These are phyloP conservation scores for Clanis bilineata DNA, from an alignment of 2,888 invertebrate genomes.

Conservation along the genomic window DNA sequence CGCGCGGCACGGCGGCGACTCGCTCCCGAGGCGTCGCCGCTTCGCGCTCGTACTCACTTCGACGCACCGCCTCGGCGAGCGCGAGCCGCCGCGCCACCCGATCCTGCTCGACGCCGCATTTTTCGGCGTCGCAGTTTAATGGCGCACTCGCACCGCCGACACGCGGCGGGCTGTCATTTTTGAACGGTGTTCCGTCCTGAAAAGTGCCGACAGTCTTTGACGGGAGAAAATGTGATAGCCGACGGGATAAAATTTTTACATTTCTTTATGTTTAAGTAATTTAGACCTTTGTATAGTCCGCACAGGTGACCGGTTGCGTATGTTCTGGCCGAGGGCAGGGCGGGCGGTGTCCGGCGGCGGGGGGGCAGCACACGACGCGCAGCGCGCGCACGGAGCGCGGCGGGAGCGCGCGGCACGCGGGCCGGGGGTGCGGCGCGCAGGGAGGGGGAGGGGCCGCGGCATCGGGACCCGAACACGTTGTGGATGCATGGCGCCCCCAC, in stretches of 20 bases:
- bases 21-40: slow-evolving; percentile 19
- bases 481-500: background rate
- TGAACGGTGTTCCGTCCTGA: background rate
- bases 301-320: slow-evolving; percentile 25
- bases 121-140: background rate
- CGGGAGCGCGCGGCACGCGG: slow-evolving; percentile 28
- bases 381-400: slow-evolving; percentile 23
- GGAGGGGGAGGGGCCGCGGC: background rate
- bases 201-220: background rate
- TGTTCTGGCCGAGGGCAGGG: slow-evolving; percentile 29
- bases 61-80: slow-evolving; percentile 34
- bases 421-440: slow-evolving; percentile 7
- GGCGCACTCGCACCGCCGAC: background rate
- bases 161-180: background rate
- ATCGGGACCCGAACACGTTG: background rate
- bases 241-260: no score
- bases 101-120: slow-evolving; percentile 31
- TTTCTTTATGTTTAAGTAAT: background rate
- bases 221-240: no score
- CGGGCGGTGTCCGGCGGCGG: slow-evolving; percentile 34
- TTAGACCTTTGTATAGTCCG: background rate
- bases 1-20: slow-evolving; percentile 18
- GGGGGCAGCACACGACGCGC: slow-evolving; percentile 44
- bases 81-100: slow-evolving; percentile 39
- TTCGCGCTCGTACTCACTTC: slow-evolving; percentile 37